phyloP scores from a whole-genome alignment of 2,113 vertebrate species.

The Anarrhichthys ocellatus region DNA sequence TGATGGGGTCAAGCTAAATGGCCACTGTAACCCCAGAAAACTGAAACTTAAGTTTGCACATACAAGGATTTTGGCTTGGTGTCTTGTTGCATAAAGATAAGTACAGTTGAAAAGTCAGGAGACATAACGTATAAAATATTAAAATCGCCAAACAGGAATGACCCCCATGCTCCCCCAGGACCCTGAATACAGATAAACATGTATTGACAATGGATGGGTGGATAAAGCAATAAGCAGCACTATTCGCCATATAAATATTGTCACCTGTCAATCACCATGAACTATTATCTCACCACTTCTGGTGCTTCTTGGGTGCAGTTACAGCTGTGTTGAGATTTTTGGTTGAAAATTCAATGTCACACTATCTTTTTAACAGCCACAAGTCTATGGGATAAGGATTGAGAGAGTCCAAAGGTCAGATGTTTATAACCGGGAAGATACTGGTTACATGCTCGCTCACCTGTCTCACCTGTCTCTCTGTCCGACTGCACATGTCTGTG shows the following conservation, averaged over 20 bases:
- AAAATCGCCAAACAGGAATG: background rate
- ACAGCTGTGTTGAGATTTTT: background rate
- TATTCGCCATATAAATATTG: background rate
- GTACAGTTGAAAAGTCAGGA: background rate
- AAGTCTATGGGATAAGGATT: background rate
- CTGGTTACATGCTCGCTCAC: background rate
- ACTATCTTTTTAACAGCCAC: background rate
- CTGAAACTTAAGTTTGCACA: background rate
- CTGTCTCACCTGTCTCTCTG: background rate
- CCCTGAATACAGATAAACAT: background rate
- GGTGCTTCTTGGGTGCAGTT: background rate
- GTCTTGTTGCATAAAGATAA: background rate
- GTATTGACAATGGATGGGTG: background rate
- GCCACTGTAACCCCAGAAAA: background rate
- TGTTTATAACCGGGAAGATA: conserved; percentile 7
- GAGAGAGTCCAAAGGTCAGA: conserved; percentile 64
- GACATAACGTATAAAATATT: background rate
- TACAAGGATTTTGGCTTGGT: background rate
- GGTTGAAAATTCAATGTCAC: conserved; percentile 37
- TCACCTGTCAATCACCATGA: background rate
- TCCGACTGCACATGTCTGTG: conserved; percentile 1
- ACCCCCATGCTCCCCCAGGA: background rate
- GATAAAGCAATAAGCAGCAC: background rate
- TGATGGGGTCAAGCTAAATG: background rate
- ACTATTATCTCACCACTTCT: background rate